A percentile compares a stretch with the other conserved stretches of the same genome.
Conservation (phyloP, 2,113 vertebrate genomes). For the Piaya cayana region DNA sequence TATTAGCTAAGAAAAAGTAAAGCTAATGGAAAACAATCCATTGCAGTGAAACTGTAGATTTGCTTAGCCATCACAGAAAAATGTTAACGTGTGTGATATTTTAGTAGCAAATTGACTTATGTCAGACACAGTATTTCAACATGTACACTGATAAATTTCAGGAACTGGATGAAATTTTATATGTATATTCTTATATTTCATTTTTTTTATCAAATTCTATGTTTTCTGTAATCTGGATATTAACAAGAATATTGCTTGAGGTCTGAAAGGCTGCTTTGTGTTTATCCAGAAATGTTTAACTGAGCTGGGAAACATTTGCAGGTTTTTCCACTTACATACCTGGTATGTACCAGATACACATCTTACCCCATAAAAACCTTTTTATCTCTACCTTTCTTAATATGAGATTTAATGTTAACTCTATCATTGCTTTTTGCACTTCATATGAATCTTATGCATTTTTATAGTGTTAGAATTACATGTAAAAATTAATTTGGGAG, state of each 20-base stretch:
- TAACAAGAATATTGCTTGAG: background rate
- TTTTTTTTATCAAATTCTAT: background rate
- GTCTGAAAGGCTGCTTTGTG: background rate
- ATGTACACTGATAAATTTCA: background rate
- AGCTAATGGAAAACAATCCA: slow-evolving; percentile 21
- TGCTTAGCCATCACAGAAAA: slow-evolving; percentile 10
- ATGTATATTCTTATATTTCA: background rate
- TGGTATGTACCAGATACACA: background rate
- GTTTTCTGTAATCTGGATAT: background rate
- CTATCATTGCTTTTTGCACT: background rate
- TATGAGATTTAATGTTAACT: background rate
- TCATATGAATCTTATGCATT: background rate
- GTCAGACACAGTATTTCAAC: background rate
- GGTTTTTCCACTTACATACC: background rate
- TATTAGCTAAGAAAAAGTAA: slow-evolving; percentile 22
- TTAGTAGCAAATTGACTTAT: background rate
- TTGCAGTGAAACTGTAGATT: background rate
- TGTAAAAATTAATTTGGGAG: too few species aligned
- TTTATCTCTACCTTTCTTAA: background rate
- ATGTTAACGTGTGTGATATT: background rate
- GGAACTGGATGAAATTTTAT: background rate
- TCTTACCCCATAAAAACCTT: background rate
- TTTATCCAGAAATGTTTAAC: background rate
- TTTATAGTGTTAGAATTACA: background rate
- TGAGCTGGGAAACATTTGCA: background rate